phyloP scores from a whole-genome alignment of 2,113 vertebrate genomes.

The Mellivora capensis region DNA sequence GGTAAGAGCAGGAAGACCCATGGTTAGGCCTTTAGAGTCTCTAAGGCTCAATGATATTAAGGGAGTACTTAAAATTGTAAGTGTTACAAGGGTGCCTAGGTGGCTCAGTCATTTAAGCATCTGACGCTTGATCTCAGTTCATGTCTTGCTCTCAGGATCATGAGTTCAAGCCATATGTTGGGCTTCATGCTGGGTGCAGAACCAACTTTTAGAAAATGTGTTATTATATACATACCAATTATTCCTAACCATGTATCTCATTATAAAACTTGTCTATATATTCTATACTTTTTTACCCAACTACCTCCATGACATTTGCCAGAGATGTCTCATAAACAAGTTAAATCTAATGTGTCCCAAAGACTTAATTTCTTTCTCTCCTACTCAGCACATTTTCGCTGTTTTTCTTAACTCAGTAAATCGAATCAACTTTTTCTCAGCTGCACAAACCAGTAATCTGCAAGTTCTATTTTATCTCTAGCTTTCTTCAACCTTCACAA shows the following conservation, averaged over 20 bases:
- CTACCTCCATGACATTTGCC: neutral
- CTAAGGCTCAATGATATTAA: neutral
- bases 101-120: no score
- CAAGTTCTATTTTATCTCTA: neutral
- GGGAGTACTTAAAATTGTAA: neutral
- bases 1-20: neutral
- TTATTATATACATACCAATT: neutral
- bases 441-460: neutral
- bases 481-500: neutral
- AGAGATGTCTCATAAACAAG: neutral
- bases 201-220: neutral
- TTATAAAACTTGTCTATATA: neutral
- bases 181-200: neutral
- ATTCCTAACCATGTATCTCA: neutral
- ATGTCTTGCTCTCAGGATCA: neutral
- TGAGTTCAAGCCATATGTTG: neutral
- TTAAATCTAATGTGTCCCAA: neutral
- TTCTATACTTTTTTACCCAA: neutral
- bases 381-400: no score
- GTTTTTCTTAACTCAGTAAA: neutral
- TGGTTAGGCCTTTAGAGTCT: neutral
- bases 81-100: neutral
- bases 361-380: neutral
- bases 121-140: no score
- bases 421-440: neutral